These are phyloP conservation scores for Stichodactyla mertensii DNA, from an alignment of 64 coral and sea anemone genomes.

Conservation along the genomic window DNA sequence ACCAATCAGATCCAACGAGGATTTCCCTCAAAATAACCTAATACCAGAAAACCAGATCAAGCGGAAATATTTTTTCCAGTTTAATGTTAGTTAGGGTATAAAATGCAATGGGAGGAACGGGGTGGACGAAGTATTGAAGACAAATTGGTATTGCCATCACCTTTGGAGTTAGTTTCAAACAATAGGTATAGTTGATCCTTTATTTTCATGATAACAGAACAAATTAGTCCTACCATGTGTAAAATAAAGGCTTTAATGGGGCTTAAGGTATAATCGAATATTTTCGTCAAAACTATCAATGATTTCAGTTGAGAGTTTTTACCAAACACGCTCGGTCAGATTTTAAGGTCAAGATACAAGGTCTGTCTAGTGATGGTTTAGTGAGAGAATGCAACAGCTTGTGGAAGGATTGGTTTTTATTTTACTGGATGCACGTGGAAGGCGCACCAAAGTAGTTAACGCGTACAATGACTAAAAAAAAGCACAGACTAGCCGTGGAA, in stretches of 20 bases:
- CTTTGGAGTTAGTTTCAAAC: neutral
- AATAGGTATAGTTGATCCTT: neutral
- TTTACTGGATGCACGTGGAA: neutral
- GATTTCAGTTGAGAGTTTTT: neutral
- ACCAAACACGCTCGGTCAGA: neutral
- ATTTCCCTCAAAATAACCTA: neutral
- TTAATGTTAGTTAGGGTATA: neutral
- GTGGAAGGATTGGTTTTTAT: neutral
- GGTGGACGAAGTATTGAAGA: slow-evolving; percentile 13
- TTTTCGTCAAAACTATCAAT: neutral
- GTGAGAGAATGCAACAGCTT: neutral
- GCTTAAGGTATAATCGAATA: neutral
- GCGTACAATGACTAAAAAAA: neutral
- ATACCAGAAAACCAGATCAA: neutral
- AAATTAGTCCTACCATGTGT: neutral
- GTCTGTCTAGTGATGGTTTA: neutral
- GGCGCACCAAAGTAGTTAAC: neutral
- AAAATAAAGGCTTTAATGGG: slow-evolving; percentile 6
- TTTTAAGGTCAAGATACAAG: neutral
- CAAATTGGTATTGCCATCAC: neutral
- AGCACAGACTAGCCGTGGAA: neutral
- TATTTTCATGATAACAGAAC: neutral
- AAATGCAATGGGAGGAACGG: slow-evolving; percentile 18
- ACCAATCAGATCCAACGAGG: neutral
- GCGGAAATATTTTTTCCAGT: too few relatives aligned